Percentiles rank a stretch among this genome's conserved stretches.
Evolutionary conservation across 2,113 vertebrate species (phyloP).

Genomic region (Promerops cafer): DNA sequence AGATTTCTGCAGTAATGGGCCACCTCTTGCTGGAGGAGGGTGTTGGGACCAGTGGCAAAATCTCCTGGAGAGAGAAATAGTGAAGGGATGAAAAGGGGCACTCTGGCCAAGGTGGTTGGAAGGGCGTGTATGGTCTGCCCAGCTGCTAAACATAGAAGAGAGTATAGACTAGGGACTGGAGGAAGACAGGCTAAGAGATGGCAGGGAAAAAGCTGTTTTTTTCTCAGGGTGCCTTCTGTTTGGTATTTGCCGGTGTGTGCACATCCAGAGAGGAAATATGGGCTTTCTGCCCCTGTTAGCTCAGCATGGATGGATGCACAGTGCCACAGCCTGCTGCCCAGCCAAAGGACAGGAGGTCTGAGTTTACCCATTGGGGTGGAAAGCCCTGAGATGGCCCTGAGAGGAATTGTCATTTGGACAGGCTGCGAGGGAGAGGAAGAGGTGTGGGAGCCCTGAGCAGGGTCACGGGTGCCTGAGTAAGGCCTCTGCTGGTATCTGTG

Average conservation of each 20-base stretch:
- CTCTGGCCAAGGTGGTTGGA: background rate
- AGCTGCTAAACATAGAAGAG: background rate
- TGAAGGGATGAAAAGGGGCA: background rate
- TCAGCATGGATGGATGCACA: rapidly evolving
- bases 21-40: rapidly evolving
- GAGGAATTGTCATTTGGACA: background rate
- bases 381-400: background rate
- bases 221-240: background rate
- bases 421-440: background rate
- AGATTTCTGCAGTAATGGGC: background rate
- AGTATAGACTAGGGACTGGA: background rate
- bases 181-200: background rate
- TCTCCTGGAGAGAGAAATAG: background rate
- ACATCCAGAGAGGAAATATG: rapidly evolving
- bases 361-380: background rate
- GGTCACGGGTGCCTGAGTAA: background rate
- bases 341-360: background rate
- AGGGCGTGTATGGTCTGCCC: background rate
- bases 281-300: background rate
- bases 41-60: rapidly evolving
- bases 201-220: rapidly evolving
- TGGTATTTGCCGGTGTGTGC: background rate
- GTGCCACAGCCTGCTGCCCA: background rate
- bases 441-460: background rate
- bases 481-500: background rate